phyloP scores from a whole-genome alignment of 2,797 vertebrate species.

The Brachyalestes nurse region DNA sequence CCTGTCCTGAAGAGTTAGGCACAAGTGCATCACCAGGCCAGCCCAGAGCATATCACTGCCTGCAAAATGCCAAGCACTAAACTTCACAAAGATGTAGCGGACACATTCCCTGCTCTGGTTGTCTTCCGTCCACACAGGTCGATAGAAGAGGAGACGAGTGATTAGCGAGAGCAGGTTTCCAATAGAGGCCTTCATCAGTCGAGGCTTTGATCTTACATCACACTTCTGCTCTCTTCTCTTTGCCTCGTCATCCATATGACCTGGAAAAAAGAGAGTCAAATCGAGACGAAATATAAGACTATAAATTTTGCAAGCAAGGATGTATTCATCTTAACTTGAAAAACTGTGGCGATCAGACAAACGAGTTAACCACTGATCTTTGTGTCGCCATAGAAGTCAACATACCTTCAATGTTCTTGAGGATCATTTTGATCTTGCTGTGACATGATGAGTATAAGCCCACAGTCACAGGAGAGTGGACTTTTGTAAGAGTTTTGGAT shows the following conservation, averaged over 20 bases:
- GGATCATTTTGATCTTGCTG: slow-evolving; percentile 78
- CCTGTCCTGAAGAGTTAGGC: slow-evolving; percentile 77
- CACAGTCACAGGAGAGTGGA: slow-evolving; percentile 86
- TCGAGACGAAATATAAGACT: not conserved
- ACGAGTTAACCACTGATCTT: not conserved
- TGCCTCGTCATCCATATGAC: slow-evolving; percentile 67
- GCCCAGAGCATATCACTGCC: slow-evolving; percentile 95
- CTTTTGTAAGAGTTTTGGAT: slow-evolving; percentile 84
- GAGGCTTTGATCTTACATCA: slow-evolving; percentile 47
- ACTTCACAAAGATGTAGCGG: slow-evolving; percentile 86
- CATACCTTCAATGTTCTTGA: slow-evolving; percentile 72
- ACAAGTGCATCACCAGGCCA: slow-evolving; percentile 86
- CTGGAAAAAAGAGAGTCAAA: slow-evolving; percentile 58
- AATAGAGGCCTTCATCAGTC: slow-evolving; percentile 57
- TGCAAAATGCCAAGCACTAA: slow-evolving; percentile 94
- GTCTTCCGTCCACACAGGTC: slow-evolving; percentile 81
- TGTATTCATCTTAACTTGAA: no score
- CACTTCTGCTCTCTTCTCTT: slow-evolving; percentile 57
- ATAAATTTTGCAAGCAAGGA: not conserved
- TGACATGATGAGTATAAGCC: slow-evolving; percentile 89
- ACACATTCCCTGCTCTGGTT: slow-evolving; percentile 77
- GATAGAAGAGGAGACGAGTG: slow-evolving; percentile 81
- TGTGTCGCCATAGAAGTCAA: not conserved
- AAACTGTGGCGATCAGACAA: no score
- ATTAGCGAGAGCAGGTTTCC: slow-evolving; percentile 64